phyloP scores from a whole-genome alignment of 2,113 vertebrate species.

The Campylomormyrus numenius region DNA sequence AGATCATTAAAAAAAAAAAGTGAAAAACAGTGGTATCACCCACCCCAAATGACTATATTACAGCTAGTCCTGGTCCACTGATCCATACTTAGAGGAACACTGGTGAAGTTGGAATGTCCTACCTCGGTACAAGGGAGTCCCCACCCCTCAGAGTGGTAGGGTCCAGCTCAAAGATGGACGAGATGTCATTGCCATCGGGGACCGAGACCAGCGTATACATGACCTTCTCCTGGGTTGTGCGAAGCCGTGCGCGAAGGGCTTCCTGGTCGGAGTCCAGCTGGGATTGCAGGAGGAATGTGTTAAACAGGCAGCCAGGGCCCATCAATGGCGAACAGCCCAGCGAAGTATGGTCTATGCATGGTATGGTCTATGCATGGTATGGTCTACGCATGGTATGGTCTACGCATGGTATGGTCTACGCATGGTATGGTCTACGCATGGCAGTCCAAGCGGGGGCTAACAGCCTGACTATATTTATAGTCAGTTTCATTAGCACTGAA shows the following conservation, averaged over 20 bases:
- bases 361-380: not conserved
- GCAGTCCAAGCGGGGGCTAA: not conserved
- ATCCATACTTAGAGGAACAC: not conserved
- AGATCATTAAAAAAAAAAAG: not conserved
- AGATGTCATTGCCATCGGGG: conserved; percentile 94
- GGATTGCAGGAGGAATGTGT: not conserved
- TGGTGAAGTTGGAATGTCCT: conserved; percentile 25
- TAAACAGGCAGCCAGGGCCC: not conserved
- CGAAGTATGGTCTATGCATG: not conserved
- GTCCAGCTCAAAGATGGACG: conserved; percentile 95
- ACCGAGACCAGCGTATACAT: conserved; percentile 91
- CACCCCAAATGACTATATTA: not conserved
- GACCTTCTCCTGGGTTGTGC: conserved; percentile 78
- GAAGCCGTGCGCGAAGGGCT: conserved; percentile 62
- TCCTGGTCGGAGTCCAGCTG: conserved; percentile 89
- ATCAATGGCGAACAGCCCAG: not conserved
- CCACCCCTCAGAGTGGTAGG: conserved; percentile 91
- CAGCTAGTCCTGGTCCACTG: not conserved
- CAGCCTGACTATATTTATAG: not conserved
- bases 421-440: not conserved
- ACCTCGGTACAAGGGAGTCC: conserved; percentile 97
- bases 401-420: not conserved
- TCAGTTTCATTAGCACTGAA: not conserved
- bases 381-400: not conserved
- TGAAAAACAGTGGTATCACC: not conserved